Evolutionary conservation across 2,888 invertebrate species (phyloP), one percentile per base, ranked within the genome.

Genomic region (Drosophila flavopinicola): DNA sequence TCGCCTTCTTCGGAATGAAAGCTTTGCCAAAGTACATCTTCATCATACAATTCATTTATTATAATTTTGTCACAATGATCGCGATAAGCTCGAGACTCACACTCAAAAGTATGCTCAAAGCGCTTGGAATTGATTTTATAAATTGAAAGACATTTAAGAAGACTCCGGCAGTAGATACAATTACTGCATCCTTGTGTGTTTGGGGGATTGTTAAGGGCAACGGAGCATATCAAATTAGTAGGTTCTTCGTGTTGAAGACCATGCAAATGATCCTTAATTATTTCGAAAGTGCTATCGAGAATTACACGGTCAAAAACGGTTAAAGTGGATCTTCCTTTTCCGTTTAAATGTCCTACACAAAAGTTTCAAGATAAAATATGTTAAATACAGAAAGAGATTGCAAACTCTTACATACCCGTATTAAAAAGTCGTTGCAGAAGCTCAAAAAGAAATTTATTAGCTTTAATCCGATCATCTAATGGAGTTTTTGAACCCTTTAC

Each of bases 21-120:
- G 86, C 94, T 94, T 1, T 94, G 94, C 95, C 96, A 96, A 69
- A 94, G 93, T 10, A 93, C 92, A 86, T 96, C 95, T 78, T 95
- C 95, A 47, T 93, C 93, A 74, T 93, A 94, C 45, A 94, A 92
- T 89, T 95, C 95, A 56, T 93, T 92, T 25, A 95, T 93, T 53
- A 95, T 91, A 56, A 95, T 92, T 78, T 94, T 94, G 85, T 96
- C 95, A 1, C 95, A 94, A 67, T 94, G 92, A 88, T 95, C 95
- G 37, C 94, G 90, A 13, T 3, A 9, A 9, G 23, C 23, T 23
- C n/a, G 30, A 4, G 11, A 6, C 7, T 45, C 13, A 2, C 1
- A 13, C 6, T 20, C 11, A 6, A 24, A 17, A 15, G 6, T 35
- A 13, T 6, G 32, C 13, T 4, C 6, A 1, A 7, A 7, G 10